Evolutionary conservation across 2,113 vertebrate genomes (phyloP).

Genomic region (Elephantulus edwardii): DNA sequence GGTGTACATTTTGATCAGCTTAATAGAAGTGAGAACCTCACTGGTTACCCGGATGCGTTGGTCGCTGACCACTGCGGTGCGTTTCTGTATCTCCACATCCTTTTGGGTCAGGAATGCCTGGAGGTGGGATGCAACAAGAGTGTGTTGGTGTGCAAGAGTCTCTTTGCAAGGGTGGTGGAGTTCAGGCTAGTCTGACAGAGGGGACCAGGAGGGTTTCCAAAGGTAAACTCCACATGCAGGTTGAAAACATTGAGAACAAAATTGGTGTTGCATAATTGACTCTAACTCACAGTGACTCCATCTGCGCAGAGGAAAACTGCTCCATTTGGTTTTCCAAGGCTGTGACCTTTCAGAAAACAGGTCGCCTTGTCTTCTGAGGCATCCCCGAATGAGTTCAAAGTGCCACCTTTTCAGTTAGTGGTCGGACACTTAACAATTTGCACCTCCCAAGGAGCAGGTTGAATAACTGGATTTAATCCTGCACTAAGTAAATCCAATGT

Average conservation of each 20-base stretch:
- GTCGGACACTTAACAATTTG: not conserved
- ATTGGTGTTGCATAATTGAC: not conserved
- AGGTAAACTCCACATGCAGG: not conserved
- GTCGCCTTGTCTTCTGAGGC: no score
- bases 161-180: not conserved
- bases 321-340: not conserved
- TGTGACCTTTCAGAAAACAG: not conserved
- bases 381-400: not conserved
- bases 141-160: not conserved
- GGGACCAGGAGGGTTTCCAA: not conserved
- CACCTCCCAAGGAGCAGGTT: not conserved
- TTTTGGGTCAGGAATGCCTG: not conserved
- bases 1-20: constrained; percentile 90
- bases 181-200: not conserved
- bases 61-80: constrained; percentile 70
- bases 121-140: not conserved
- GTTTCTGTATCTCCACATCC: not conserved
- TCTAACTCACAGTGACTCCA: not conserved
- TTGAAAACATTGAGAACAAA: not conserved
- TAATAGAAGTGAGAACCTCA: constrained; percentile 86
- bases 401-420: not conserved
- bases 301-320: not conserved
- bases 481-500: not conserved
- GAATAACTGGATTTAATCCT: not conserved
- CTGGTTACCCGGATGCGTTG: constrained; percentile 84